Conservation (phyloP, 2,113 vertebrate species). For the Myiagra hebetior region DNA sequence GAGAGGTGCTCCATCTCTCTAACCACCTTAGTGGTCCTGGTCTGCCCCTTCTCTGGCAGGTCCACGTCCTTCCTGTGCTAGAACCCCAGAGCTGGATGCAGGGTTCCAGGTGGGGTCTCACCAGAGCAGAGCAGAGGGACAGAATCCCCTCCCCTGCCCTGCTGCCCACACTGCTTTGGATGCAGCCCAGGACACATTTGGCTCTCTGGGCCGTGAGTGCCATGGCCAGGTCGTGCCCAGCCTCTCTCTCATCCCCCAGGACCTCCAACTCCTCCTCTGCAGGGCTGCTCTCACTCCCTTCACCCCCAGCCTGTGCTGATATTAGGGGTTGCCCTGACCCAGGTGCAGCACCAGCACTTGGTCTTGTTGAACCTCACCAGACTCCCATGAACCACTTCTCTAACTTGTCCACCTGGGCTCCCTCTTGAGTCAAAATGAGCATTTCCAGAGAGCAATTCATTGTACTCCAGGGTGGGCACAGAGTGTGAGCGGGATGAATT, state of each 20-base stretch:
- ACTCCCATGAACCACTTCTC: not conserved
- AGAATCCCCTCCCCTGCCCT: not conserved
- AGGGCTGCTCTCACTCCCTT: not conserved
- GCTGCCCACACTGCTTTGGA: not conserved
- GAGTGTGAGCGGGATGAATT: not conserved
- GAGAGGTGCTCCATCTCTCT: not conserved
- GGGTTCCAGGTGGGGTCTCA: not conserved
- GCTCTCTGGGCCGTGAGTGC: not conserved
- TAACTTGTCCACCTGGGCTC: not conserved
- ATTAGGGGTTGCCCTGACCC: not conserved
- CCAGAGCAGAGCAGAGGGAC: not conserved
- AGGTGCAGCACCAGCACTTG: not conserved
- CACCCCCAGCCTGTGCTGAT: not conserved
- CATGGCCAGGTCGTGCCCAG: not conserved
- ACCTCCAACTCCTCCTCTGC: fast-evolving
- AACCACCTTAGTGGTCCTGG: not conserved
- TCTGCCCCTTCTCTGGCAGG: not conserved
- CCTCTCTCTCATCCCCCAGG: not conserved
- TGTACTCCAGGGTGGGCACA: fast-evolving
- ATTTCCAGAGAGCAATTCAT: not conserved
- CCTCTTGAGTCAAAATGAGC: not conserved
- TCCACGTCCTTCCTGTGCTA: not conserved
- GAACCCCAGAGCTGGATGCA: not conserved
- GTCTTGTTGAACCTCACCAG: not conserved
- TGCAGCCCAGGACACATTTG: fast-evolving